Evolutionary conservation across 2,113 vertebrate genomes (phyloP).

Genomic region (Paralichthys olivaceus): DNA sequence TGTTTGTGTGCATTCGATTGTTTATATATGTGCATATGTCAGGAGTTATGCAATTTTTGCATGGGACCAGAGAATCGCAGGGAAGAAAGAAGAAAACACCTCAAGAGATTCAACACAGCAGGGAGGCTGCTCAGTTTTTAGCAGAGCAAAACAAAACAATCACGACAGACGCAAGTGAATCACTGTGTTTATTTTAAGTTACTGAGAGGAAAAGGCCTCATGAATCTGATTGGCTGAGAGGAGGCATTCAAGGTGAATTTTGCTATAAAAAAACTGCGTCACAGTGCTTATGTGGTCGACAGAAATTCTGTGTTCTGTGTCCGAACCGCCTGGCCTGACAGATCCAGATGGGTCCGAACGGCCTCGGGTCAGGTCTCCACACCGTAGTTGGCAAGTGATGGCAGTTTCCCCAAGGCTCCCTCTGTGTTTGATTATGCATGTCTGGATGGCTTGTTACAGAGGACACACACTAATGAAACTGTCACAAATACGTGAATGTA

Average conservation of each 20-base stretch:
- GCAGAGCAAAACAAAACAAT: slow-evolving; percentile 37
- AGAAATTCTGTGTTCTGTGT: slow-evolving; percentile 47
- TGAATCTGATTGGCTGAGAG: background rate
- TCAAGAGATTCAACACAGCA: slow-evolving; percentile 18
- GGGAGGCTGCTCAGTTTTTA: slow-evolving; percentile 28
- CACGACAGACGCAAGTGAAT: background rate
- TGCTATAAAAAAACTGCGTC: slow-evolving; percentile 32
- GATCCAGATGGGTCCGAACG: no score
- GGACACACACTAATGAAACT: background rate
- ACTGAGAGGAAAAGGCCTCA: background rate
- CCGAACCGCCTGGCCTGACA: slow-evolving; percentile 10
- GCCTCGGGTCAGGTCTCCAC: no score
- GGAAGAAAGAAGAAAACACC: slow-evolving; percentile 35
- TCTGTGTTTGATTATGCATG: slow-evolving; percentile 37
- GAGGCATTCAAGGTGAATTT: slow-evolving; percentile 25
- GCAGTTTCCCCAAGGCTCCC: no score
- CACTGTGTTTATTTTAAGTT: background rate
- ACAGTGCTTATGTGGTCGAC: background rate
- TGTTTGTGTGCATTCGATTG: slow-evolving; percentile 19
- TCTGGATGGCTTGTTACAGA: slow-evolving; percentile 37
- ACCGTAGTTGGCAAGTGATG: no score
- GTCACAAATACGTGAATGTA: no score
- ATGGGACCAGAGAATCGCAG: slow-evolving; percentile 8
- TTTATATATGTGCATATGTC: slow-evolving; percentile 30
- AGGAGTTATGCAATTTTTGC: slow-evolving; percentile 28